Evolutionary conservation across 2,113 vertebrate genomes (phyloP), one percentile per base, ranked within the genome.

Genomic region (Tor tambroides): DNA sequence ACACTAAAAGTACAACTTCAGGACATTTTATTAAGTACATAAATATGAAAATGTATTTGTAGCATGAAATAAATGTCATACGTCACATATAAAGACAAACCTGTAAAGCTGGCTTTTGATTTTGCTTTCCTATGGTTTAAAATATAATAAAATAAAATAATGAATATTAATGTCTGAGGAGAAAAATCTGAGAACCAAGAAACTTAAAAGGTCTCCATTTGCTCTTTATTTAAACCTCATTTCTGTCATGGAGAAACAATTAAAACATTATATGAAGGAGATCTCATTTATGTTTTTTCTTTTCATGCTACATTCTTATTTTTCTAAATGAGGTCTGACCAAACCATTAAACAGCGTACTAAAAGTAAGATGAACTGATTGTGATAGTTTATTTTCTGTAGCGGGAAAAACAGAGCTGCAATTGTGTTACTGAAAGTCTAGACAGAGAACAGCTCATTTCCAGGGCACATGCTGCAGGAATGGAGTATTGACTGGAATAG

Each of bases 401-500:
- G 35, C 19, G 5, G 32, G 30, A 74, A 75, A 75, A 85, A 85
- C 71, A 43, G 75, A 51, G 43, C 46, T 19, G 46, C 46, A 30
- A 19, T 51, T 78, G 75, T 78, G 69, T 72, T 72, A 72, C 69
- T 72, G 35, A 72, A 41, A 72, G 75, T 78, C 75, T 78, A 78
- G 83, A 61, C 80, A 30, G 51, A 56, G 54, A 77, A 14, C 71
- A 30, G 74, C 71, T 63, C 74, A 85, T 76, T 85, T 85, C n/a
- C 72, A 76, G 51, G 23, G 74, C 28, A 59, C 32, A 61, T 41
- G 83, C 32, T 61, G 83, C n/a, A 76, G 83, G 74, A 85, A 76
- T 63, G 83, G 71, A 85, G 28, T 63, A 85, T 85, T 28, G 83
- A 85, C 83, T 85, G 83, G 54, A 85, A 41, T 76, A 75, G 83